Conservation (phyloP, 2,888 invertebrate species). For the Cecidostiba fungosa region DNA sequence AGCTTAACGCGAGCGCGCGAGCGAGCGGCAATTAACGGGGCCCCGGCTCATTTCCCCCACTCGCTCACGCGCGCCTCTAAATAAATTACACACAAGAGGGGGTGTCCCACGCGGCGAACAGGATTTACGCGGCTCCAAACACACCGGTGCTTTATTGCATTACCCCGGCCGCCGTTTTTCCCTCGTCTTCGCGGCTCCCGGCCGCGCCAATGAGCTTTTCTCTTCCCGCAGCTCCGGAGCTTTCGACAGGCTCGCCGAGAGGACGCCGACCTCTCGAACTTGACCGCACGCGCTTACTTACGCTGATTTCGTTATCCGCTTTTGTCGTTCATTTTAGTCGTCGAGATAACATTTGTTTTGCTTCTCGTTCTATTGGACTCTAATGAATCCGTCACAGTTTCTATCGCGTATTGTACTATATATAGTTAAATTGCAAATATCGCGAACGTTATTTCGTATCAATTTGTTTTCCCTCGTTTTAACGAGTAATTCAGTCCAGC, state of each 20-base stretch:
- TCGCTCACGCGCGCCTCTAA: slow-evolving; percentile 65
- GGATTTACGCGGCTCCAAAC: slow-evolving; percentile 73
- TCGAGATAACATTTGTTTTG: neutral
- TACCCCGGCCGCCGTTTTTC: slow-evolving; percentile 66
- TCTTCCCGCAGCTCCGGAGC: neutral
- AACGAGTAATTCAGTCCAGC: neutral
- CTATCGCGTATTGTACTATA: neutral
- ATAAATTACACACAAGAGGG: slow-evolving; percentile 72
- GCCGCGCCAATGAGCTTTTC: slow-evolving; percentile 15
- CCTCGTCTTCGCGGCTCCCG: slow-evolving; percentile 23
- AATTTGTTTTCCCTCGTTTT: neutral
- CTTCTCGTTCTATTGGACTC: neutral
- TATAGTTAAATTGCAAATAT: slow-evolving; percentile 19
- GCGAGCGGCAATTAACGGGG: slow-evolving; percentile 75
- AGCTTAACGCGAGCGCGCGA: slow-evolving; percentile 70
- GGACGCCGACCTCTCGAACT: neutral
- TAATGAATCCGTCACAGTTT: neutral
- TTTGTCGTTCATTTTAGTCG: neutral
- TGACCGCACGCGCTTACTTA: neutral
- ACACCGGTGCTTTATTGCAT: slow-evolving; percentile 75
- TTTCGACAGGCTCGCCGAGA: neutral
- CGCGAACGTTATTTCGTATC: neutral
- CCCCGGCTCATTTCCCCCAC: slow-evolving; percentile 62
- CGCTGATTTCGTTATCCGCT: slow-evolving; percentile 22
- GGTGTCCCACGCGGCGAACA: slow-evolving; percentile 68